Evolutionary conservation across 2,888 invertebrate species (phyloP), one percentile per base, ranked within the genome.

Genomic region (Eupithecia exiguata): DNA sequence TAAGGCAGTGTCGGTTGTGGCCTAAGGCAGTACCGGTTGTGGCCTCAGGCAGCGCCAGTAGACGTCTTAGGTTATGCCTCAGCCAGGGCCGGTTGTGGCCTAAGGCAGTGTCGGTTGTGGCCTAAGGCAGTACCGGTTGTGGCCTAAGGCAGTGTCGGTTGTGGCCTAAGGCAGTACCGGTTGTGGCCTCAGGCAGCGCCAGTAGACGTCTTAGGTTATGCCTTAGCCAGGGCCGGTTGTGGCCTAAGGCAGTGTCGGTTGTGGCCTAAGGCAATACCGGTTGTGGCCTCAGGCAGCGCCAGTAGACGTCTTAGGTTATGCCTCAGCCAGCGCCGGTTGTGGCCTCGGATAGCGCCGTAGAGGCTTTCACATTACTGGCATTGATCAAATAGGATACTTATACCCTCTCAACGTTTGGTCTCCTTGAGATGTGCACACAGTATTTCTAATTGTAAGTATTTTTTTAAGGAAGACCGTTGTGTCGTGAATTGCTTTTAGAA

Each of bases 271-370:
- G 49, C n/a, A 49, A 2, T n/a, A n/a, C 9, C 25, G n/a, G 21
- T 30, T 49, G 5, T 16, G 1, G 49, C 49, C 61, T 30, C 14
- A 16, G 43, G 43, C 40, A 40, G 40, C 14, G 14, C 40, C 14
- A 4, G 40, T 3, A 18, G 18, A 18, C 18, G 46, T 18, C 46
- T 18, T 6, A 46, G 46, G 46, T 16, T 46, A 6, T 18, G 46
- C 46, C 18, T 46, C 46, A 46, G 18, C 6, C 16, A 46, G 18
- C 18, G 46, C 18, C 18, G 18, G 18, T 46, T 46, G 1, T 7
- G 16, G 46, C 46, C 78, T 91, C 82, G 58, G 93, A 84, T 87
- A 89, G 43, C 80, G 90, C 0, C 91, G n/a, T 49, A 3, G 49
- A 49, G 9, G 53, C 21, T 21, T 53, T 21, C 53, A 53, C 21